Percentiles rank a stretch among this genome's conserved stretches.
Evolutionary conservation across 2,113 vertebrate genomes (phyloP).

Genomic region (Patagioenas fasciata): DNA sequence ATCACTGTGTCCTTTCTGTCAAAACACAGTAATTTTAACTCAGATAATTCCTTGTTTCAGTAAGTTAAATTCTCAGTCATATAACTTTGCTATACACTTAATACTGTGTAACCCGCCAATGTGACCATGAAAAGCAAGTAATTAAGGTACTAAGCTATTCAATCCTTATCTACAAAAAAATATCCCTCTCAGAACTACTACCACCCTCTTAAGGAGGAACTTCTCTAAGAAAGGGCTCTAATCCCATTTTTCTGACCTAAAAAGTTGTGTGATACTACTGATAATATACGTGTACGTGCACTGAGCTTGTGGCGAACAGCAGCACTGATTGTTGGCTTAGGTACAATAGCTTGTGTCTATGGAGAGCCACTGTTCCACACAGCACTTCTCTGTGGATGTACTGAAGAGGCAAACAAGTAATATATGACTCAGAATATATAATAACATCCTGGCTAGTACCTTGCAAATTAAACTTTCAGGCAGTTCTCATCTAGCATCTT

Average conservation of each 20-base stretch:
- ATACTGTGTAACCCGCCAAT: background rate
- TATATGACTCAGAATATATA: background rate
- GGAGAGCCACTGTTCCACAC: background rate
- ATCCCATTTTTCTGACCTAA: no score
- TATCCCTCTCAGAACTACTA: background rate
- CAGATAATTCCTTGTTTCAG: background rate
- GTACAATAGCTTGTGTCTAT: background rate
- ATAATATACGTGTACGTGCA: background rate
- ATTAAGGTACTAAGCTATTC: background rate
- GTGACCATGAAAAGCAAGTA: background rate
- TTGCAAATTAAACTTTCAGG: background rate
- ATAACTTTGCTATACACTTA: background rate
- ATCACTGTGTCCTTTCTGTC: background rate
- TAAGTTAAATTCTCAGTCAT: background rate
- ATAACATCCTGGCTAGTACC: background rate
- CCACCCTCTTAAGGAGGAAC: background rate
- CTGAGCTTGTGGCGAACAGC: background rate
- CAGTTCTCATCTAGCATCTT: background rate
- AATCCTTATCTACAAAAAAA: background rate
- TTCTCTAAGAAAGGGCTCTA: background rate
- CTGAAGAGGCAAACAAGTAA: background rate
- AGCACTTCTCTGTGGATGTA: background rate
- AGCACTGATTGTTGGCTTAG: background rate
- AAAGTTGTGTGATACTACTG: background rate
- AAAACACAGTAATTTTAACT: background rate